Conservation (phyloP, 1,140 invertebrate species). For the Aphis gossypii region DNA sequence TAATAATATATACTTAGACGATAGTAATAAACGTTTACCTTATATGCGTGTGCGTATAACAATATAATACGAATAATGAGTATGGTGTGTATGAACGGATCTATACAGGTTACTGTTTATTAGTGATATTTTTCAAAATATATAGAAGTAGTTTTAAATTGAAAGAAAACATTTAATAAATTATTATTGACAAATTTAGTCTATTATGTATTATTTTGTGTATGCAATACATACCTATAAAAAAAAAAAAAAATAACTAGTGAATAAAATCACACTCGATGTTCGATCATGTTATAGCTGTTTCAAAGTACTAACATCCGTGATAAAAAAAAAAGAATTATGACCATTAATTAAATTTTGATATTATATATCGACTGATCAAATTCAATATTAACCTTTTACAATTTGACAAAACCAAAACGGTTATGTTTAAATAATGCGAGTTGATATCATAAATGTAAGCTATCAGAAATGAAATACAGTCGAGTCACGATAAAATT, state of each 20-base stretch:
- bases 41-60: not conserved
- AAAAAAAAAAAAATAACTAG: not conserved
- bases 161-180: not conserved
- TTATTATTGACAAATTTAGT: not conserved
- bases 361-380: not conserved
- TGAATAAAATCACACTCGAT: not conserved
- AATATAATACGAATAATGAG: not conserved
- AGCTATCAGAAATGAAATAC: not conserved
- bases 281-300: not conserved
- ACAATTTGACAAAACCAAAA: not conserved
- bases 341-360: not conserved
- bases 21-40: not conserved
- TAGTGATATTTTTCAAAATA: not conserved
- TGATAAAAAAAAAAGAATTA: not conserved
- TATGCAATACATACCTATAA: not conserved
- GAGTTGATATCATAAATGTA: not conserved
- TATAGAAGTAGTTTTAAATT: not conserved
- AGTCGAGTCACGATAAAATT: not conserved
- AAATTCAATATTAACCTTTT: not conserved
- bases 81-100: not conserved
- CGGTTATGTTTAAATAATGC: not conserved
- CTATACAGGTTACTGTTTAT: not conserved
- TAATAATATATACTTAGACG: not conserved
- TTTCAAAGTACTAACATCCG: not conserved
- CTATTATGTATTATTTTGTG: not conserved